A percentile compares a stretch with the other conserved stretches of the same genome.
Evolutionary conservation across 2,888 invertebrate genomes (phyloP).

Genomic region (Melipona bicolor): DNA sequence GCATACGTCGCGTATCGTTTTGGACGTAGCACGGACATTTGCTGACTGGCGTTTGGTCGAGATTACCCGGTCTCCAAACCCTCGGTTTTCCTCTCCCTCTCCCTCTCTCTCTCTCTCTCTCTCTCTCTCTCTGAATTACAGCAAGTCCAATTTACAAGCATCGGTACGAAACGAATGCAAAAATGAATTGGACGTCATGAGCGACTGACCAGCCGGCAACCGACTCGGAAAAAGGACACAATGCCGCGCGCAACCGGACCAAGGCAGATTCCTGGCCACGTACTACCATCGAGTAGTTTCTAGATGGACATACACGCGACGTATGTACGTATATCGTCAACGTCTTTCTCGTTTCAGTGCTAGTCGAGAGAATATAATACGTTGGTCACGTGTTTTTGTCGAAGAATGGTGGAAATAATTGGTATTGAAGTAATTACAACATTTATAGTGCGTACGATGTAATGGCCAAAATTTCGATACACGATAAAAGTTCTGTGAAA

Average conservation of each 20-base stretch:
- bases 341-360: neutral
- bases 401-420: neutral
- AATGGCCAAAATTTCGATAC: too few relatives aligned
- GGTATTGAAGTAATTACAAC: neutral
- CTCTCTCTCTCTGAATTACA: slow-evolving; percentile 70
- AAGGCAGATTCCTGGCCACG: neutral
- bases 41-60: slow-evolving; percentile 75
- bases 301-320: neutral
- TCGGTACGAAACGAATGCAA: slow-evolving; percentile 77
- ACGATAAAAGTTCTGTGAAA: too few relatives aligned
- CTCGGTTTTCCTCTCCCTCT: slow-evolving; percentile 60
- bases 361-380: neutral
- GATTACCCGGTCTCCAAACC: slow-evolving; percentile 64
- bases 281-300: neutral
- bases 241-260: neutral
- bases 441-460: neutral
- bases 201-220: slow-evolving; percentile 41
- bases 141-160: slow-evolving; percentile 78
- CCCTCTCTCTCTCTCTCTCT: neutral
- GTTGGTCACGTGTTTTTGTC: neutral
- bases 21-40: slow-evolving; percentile 61
- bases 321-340: neutral
- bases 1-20: slow-evolving; percentile 53
- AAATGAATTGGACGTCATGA: slow-evolving; percentile 80
- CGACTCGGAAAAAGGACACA: slow-evolving; percentile 35